A percentile compares a stretch with the other conserved stretches of the same genome.
phyloP scores from a whole-genome alignment of 2,113 vertebrate genomes.

The Rhadina sibilatrix region DNA sequence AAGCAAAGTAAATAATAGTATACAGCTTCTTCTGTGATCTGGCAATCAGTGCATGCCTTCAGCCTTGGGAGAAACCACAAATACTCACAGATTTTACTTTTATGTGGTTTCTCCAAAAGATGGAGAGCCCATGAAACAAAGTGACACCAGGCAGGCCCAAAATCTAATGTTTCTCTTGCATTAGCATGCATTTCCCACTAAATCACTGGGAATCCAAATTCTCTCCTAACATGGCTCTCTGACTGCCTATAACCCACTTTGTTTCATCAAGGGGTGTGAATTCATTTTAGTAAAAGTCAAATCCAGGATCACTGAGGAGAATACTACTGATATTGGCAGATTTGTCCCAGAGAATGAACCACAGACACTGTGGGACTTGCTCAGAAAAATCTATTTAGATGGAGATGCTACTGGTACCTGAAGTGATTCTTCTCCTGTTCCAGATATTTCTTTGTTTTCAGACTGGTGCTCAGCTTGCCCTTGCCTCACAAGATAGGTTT shows the following conservation, averaged over 20 bases:
- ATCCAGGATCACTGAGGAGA: not conserved
- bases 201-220: not conserved
- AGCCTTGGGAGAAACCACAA: not conserved
- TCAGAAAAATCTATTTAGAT: not conserved
- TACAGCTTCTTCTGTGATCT: not conserved
- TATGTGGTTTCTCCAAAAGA: not conserved
- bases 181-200: not conserved
- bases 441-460: not conserved
- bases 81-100: not conserved
- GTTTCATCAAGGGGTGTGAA: not conserved
- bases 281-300: not conserved
- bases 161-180: not conserved
- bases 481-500: conserved; percentile 77
- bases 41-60: not conserved
- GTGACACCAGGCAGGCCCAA: not conserved
- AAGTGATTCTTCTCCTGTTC: conserved; percentile 16
- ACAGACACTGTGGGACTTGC: not conserved
- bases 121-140: not conserved
- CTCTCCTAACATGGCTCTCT: not conserved
- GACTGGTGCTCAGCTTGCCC: conserved; percentile 9
- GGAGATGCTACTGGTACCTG: conserved; percentile 61
- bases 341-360: not conserved
- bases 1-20: not conserved
- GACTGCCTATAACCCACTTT: not conserved
- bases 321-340: not conserved